Evolutionary conservation across 2,888 invertebrate species (phyloP).

Genomic region (Latrodectus hesperus): DNA sequence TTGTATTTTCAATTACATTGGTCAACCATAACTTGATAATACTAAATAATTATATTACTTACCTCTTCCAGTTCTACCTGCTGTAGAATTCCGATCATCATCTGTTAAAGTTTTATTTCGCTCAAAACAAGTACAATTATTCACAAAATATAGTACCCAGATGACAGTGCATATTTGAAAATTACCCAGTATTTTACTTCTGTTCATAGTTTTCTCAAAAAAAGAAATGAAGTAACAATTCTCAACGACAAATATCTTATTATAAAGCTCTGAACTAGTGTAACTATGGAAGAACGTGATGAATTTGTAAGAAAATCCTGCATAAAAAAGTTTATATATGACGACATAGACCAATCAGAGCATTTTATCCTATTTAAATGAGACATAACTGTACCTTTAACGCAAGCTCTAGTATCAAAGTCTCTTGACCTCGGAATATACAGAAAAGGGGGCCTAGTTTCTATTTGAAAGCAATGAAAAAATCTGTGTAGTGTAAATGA

Average conservation of each 20-base stretch:
- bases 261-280: not conserved
- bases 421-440: constrained; percentile 45
- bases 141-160: not conserved
- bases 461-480: not conserved
- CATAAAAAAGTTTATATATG: not conserved
- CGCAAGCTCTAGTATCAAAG: constrained; percentile 15
- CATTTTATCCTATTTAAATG: constrained; percentile 19
- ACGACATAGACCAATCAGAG: not conserved
- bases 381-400: constrained; percentile 6
- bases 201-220: not conserved
- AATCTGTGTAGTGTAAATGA: constrained; percentile 35
- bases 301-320: not conserved
- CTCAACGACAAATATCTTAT: not conserved
- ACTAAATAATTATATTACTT: not conserved
- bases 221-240: not conserved
- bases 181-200: not conserved
- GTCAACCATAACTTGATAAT: not conserved
- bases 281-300: not conserved
- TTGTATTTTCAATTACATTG: no score
- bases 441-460: constrained; percentile 21
- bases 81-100: not conserved
- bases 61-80: constrained; percentile 12
- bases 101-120: not conserved
- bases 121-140: not conserved
- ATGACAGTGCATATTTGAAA: not conserved